Conservation (phyloP, 2,797 vertebrate species). For the Liparis tanakae region DNA sequence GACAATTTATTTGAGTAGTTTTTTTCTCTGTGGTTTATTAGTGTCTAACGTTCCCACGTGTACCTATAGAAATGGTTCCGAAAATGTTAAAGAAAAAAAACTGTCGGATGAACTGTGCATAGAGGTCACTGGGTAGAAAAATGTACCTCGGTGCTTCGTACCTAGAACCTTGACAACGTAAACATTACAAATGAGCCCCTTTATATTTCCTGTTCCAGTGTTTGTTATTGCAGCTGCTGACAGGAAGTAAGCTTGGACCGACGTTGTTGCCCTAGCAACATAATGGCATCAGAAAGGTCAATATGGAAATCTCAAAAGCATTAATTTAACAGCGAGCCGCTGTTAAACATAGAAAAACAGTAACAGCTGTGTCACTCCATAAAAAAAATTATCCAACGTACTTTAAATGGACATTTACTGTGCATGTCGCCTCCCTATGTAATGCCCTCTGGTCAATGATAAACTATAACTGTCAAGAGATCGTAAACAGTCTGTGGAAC, state of each 20-base stretch:
- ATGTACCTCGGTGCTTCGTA: not conserved
- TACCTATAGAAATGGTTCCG: not conserved
- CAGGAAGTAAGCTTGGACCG: not conserved
- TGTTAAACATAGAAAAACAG: slow-evolving; percentile 25
- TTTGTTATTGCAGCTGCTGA: not conserved
- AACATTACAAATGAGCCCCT: not conserved
- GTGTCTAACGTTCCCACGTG: not conserved
- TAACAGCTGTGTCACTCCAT: slow-evolving; percentile 26
- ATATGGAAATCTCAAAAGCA: slow-evolving; percentile 15
- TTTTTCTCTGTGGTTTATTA: not conserved
- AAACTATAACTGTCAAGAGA: slow-evolving; percentile 36
- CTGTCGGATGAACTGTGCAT: not conserved
- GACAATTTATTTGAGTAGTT: not conserved
- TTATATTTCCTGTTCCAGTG: not conserved
- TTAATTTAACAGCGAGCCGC: slow-evolving; percentile 13
- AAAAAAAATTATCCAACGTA: slow-evolving; percentile 34
- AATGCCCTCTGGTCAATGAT: slow-evolving; percentile 35
- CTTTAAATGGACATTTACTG: slow-evolving; percentile 44
- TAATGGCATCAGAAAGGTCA: not conserved
- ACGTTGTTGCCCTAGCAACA: not conserved
- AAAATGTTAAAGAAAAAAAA: not conserved
- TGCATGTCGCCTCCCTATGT: slow-evolving; percentile 32
- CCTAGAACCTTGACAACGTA: not conserved
- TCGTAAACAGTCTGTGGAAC: slow-evolving; percentile 32
- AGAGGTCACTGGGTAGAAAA: not conserved